Base-by-base conservation (phyloP, 1,140 invertebrate species). In the Lucilia sericata region DNA sequence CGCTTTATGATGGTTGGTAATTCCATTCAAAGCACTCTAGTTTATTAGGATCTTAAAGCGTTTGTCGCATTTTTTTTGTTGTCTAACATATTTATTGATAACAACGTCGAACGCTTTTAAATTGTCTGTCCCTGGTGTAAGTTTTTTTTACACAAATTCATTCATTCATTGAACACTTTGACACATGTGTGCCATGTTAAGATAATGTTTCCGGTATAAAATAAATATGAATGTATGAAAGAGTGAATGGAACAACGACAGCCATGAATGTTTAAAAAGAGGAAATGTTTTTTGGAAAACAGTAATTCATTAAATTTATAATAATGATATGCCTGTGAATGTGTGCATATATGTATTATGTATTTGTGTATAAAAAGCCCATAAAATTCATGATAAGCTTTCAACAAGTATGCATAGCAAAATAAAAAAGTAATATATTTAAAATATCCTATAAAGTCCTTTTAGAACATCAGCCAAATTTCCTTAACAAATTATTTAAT, bases 261-360 rank as follows among this genome's bases (percentile, higher is more conserved):
- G 42, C 42, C 10, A 42, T 42, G 5, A 42, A 42, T 42, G 42
- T 8, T 0, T 2, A 60, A 70, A 70, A 70, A 70, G 21, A 10
- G n/a, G 65, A 19, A 70, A 51, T 25, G 42, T 5, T 13, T 19
- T 76, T 42, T 19, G 42, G 76, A 51, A 80, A 49, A 47, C 76
- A 51, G 76, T 80, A 51, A 80, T 80, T 80, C 76, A 80, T 80
- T 80, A 80, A 80, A 80, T 80, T 80, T 80, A 25, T 80, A 80
- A 80, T 80, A 80, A 80, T 49, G 47, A 80, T 49, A 78, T 47
- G 34, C 75, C 47, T 55, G 5, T 42, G 42, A 30, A 30, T 30
- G 25, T 30, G 25, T 30, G 25, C 25, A 30, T 30, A 30, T 30
- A n/a, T n/a, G n/a, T n/a, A n/a, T n/a, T n/a, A n/a, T n/a, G n/a